Evolutionary conservation across 2,888 invertebrate genomes (phyloP), one percentile per base, ranked within the genome.

Genomic region (Corbicula japonica): DNA sequence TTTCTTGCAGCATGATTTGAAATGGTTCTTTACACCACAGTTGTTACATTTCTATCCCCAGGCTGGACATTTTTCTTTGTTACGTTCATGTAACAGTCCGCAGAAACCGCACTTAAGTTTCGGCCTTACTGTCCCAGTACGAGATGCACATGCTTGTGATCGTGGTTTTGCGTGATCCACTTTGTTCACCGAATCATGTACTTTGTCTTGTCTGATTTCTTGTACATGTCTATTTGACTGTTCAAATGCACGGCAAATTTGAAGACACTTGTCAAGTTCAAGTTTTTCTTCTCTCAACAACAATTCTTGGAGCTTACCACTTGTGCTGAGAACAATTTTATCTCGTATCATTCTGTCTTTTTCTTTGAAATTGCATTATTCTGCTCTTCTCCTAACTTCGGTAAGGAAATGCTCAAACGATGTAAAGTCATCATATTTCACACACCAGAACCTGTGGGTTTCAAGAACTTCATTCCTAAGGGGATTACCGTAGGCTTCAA

Each of bases 11-110:
- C 38, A 41, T n/a, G 46, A n/a, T 46, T 74, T 69, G 34, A 79
- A 85, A 56, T 85, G 84, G 56, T 86, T 83, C n/a, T 58, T 50
- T 12, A 62, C 76, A 2, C 76, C 32, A 56, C 83, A 86, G 0
- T 18, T 26, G 6, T 74, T 63, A 38, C 79, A 79, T 8, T 35
- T 69, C 80, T 80, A n/a, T 18, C 80, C 86, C 69, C 74, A 86
- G 26, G 80, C 80, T 32, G 84, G 83, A 70, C 79, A 86, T 23
- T 61, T 63, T 46, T 75, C 69, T 44, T 77, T 77, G 1, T 58
- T 32, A 38, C 21, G 28, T 23, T 68, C 79, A 73, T 81, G 80
- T 35, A 35, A n/a, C n/a, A n/a, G n/a, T n/a, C n/a, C n/a, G n/a
- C n/a, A n/a, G n/a, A n/a, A n/a, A n/a, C n/a, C n/a, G n/a, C n/a